Evolutionary conservation across 2,113 vertebrate genomes (phyloP), one percentile per base, ranked within the genome.

Genomic region (Odobenus rosmarus): DNA sequence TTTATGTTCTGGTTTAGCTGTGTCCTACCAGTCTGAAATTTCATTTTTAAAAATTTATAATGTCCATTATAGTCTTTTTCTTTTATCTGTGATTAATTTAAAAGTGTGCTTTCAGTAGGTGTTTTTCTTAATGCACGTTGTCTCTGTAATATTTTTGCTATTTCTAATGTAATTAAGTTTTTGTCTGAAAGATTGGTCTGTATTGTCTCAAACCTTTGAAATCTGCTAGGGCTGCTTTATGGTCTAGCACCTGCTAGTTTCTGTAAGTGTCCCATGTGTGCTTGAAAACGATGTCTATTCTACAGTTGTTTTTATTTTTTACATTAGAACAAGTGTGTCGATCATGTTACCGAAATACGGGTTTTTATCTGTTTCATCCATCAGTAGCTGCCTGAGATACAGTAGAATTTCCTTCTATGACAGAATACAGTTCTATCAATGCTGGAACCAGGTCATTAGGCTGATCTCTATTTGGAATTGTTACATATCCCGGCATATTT

Each of bases 151-250:
- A 5, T 76, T 93, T 80, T 77, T 89, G 26, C 51, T 71, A 15
- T 85, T 92, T 81, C 79, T 81, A 92, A 81, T 72, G 86, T 71
- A 74, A 42, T 81, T 81, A 80, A 18, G 36, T 33, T n/a, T 86
- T 93, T 76, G 8, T 59, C 57, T 91, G 57, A 69, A 81, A 88
- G 57, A 51, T n/a, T 61, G 15, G 64, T 61, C 67, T 55, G 61
- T 89, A 46, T 69, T 8, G 55, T 42, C 64, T 28, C n/a, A 69
- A 64, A 61, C 49, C 28, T 79, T 57, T 39, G 46, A 76, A 31
- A 61, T 33, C n/a, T 92, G 23, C 89, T 55, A 71, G 42, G 42
- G 61, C 18, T 76, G 72, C 24, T 71, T 71, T 82, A 36, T 7
- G 19, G 13, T 55, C n/a, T 26, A 28, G 10, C 42, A 5, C 53